These are phyloP conservation scores for Maniola jurtina DNA, from an alignment of 1,140 invertebrate genomes.

Conservation along the genomic window DNA sequence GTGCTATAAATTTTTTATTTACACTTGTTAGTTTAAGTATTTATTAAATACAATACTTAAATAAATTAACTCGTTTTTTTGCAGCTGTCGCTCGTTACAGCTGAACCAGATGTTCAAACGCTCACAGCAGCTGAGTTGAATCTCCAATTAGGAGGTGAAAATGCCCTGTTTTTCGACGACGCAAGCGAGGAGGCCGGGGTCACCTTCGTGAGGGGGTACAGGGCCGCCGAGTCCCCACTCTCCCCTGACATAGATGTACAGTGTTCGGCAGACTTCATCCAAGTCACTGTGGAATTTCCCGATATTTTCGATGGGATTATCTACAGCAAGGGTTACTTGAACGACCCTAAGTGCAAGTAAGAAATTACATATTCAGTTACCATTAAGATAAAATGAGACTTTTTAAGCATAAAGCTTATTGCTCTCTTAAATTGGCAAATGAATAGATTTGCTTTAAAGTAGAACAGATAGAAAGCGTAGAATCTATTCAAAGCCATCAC, in stretches of 20 bases:
- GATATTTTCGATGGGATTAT: slow-evolving; percentile 85
- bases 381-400: too few species aligned
- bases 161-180: slow-evolving; percentile 65
- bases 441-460: too few species aligned
- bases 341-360: slow-evolving; percentile 84
- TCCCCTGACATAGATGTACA: slow-evolving; percentile 81
- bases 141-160: slow-evolving; percentile 57
- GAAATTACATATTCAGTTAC: slow-evolving; percentile 25
- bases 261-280: slow-evolving; percentile 80
- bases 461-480: too few species aligned
- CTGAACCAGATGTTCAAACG: slow-evolving; percentile 67
- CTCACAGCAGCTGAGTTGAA: slow-evolving; percentile 72
- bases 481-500: too few species aligned
- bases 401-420: not conserved
- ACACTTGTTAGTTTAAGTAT: too few species aligned
- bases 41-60: not conserved
- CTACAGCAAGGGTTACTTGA: slow-evolving; percentile 85
- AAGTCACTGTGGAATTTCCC: slow-evolving; percentile 83
- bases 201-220: slow-evolving; percentile 65
- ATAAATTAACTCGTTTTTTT: slow-evolving; percentile 17
- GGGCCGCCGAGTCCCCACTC: slow-evolving; percentile 56
- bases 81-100: slow-evolving; percentile 77
- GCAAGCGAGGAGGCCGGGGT: slow-evolving; percentile 65
- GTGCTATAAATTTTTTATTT: too few species aligned
- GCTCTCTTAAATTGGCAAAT: not conserved